Percentiles rank a stretch among this genome's conserved stretches.
phyloP scores from a whole-genome alignment of 2,888 invertebrate genomes.

The Allacma fusca region DNA sequence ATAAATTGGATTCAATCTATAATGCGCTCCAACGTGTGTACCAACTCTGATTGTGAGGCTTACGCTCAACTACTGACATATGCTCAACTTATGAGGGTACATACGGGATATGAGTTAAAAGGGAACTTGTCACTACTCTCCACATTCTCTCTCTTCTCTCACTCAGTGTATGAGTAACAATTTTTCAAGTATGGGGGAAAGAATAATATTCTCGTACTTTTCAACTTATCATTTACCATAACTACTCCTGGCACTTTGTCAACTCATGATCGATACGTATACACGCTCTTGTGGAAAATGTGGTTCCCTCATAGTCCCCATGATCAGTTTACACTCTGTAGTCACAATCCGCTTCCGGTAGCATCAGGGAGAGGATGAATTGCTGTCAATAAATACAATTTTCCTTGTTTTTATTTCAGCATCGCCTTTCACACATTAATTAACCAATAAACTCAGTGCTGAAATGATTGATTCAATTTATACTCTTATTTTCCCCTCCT shows the following conservation, averaged over 20 bases:
- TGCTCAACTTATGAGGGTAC: neutral
- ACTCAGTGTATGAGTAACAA: conserved; percentile 21
- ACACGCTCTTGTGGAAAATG: neutral
- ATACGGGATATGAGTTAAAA: neutral
- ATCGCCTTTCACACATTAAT: too few relatives aligned
- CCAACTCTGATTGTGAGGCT: neutral
- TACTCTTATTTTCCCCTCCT: neutral
- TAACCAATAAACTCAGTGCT: neutral
- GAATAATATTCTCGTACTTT: conserved; percentile 35
- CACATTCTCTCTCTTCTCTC: neutral
- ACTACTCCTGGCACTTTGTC: conserved; percentile 37
- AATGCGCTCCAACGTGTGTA: neutral
- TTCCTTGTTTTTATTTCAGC: too few relatives aligned
- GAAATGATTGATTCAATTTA: neutral
- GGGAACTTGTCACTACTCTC: conserved; percentile 1
- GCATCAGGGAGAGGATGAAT: too few relatives aligned
- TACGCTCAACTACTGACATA: neutral
- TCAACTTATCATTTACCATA: conserved; percentile 41
- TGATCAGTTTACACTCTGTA: neutral
- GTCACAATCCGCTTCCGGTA: neutral
- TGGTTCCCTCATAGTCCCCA: neutral
- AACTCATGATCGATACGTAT: conserved; percentile 37
- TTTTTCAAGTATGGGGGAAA: conserved; percentile 37
- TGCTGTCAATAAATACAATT: too few relatives aligned
- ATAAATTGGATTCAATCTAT: conserved; percentile 11